Conservation (phyloP, 92 coral and sea anemone genomes). For the Micromussa lordhowensis region DNA sequence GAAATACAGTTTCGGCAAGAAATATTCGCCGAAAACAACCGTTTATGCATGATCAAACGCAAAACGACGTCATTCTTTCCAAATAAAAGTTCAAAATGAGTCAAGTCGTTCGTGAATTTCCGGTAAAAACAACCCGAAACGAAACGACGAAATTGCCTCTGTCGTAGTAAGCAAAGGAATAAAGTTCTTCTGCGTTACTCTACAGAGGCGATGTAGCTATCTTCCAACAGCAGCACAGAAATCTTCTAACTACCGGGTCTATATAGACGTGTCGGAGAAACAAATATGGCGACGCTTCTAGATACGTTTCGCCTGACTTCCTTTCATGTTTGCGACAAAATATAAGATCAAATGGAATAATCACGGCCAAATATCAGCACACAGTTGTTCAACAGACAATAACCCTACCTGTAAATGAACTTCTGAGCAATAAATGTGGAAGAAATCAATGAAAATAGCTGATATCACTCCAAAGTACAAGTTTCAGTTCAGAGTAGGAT, state of each 20-base stretch:
- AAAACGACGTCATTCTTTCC: constrained; percentile 30
- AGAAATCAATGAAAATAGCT: constrained; percentile 20
- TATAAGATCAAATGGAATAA: background rate
- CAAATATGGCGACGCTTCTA: constrained; percentile 80
- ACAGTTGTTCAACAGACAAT: background rate
- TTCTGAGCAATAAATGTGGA: constrained; percentile 16
- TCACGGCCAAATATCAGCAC: background rate
- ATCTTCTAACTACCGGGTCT: constrained; percentile 26
- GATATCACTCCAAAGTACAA: constrained; percentile 23
- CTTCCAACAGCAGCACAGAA: constrained; percentile 10
- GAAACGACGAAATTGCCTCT: background rate
- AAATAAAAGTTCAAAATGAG: constrained; percentile 19
- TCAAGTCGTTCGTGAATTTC: constrained; percentile 33
- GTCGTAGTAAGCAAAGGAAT: background rate
- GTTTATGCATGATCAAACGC: constrained; percentile 39
- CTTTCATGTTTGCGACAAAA: constrained; percentile 2
- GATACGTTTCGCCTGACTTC: constrained; percentile 65
- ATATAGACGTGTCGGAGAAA: constrained; percentile 33
- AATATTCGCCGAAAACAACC: background rate
- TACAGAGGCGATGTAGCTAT: background rate
- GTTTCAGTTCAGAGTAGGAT: constrained; percentile 36
- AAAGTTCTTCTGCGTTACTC: background rate
- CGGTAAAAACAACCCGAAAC: constrained; percentile 15
- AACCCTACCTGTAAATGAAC: constrained; percentile 52
- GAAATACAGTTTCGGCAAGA: background rate